These are phyloP conservation scores for Nomia melanderi DNA, from an alignment of 1,140 invertebrate genomes.

Conservation along the genomic window DNA sequence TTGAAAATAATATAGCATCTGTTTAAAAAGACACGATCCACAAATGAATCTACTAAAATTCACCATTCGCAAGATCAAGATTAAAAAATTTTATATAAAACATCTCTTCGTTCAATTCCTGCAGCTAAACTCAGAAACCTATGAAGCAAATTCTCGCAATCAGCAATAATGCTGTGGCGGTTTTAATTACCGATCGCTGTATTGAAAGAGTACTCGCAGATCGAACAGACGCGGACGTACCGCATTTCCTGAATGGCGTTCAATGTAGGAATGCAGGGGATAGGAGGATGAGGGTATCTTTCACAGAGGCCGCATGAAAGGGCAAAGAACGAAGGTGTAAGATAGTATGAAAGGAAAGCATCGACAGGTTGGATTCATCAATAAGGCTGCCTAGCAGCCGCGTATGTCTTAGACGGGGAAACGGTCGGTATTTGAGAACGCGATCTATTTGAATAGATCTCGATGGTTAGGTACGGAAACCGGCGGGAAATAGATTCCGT, in stretches of 20 bases:
- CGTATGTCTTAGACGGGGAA: constrained; percentile 5
- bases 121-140: background rate
- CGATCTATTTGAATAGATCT: constrained; percentile 50
- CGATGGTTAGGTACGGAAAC: constrained; percentile 33
- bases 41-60: too few species aligned
- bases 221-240: background rate
- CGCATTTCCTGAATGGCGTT: background rate
- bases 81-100: too few species aligned
- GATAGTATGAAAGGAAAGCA: constrained; percentile 1
- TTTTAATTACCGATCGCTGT: background rate
- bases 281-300: too few species aligned
- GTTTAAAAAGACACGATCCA: too few species aligned
- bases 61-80: too few species aligned
- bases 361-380: constrained; percentile 24
- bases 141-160: background rate
- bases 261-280: background rate
- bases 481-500: constrained; percentile 9
- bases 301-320: background rate
- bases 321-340: background rate
- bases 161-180: background rate
- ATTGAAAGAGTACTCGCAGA: background rate
- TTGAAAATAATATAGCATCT: too few species aligned
- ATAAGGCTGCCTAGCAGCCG: background rate
- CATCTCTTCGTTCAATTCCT: too few species aligned
- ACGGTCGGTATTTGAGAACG: constrained; percentile 27